Base-by-base conservation (phyloP, 2,113 vertebrate species). In the Embiotoca jacksoni region DNA sequence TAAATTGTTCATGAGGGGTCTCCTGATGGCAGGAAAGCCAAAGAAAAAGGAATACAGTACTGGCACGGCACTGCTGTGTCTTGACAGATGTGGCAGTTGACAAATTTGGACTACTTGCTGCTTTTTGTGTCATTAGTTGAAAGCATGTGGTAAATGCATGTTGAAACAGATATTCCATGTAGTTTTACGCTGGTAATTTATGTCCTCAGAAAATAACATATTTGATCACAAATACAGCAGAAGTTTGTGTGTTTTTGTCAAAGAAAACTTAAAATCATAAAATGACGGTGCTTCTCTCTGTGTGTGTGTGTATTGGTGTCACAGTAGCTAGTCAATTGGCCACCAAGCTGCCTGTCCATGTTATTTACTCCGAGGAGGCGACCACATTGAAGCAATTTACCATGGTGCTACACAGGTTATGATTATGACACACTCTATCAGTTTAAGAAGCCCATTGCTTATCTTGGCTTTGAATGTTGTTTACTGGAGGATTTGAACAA, bases 371-470 rank as follows among this genome's bases (percentile, higher is more conserved):
- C 0, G 16, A 67, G 65, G 64, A 72, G 71, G 44, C 5, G 11
- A 76, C 68, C 78, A 72, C 84, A 83, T 47, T 81, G 66, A 75
- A 72, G 44, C 36, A 37, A 77, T 80, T 88, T 58, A 73, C 57
- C 72, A 50, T 54, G 36, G 36, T 59, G 86, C 59, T 72, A 78
- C 73, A 73, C 84, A 75, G 68, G 83, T 92, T 87, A 81, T 82
- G 86, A 89, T 90, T 81, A 83, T 84, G 81, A 89, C 59, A 85
- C 81, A 84, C 85, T 86, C 80, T 80, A 80, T 88, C 84, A 82
- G 82, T 88, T 84, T 84, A 78, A 87, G 82, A 83, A 68, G 88
- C 82, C 83, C 78, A 72, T 82, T 85, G 66, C 68, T 89, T 85
- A 88, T 88, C 90, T 89, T 83, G 88, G 82, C 80, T 62, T 56